phyloP scores from a whole-genome alignment of 2,113 vertebrate genomes.

The Cnemophilus loriae region DNA sequence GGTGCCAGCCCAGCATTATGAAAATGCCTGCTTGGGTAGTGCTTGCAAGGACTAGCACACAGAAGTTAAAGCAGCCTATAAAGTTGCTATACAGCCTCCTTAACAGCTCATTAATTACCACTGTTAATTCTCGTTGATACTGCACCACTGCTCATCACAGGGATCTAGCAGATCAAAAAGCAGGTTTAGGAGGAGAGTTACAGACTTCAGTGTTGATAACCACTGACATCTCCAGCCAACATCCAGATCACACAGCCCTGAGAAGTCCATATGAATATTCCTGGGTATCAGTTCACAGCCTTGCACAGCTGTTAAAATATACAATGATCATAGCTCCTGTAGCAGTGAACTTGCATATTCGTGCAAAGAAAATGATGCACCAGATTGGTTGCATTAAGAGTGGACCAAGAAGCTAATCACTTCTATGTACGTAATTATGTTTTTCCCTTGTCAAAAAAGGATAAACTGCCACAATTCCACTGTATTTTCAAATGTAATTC shows the following conservation, averaged over 20 bases:
- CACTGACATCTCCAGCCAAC: neutral
- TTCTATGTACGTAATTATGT: neutral
- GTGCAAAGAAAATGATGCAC: neutral
- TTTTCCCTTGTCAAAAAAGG: neutral
- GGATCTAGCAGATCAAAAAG: neutral
- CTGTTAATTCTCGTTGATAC: neutral
- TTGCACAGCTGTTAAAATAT: neutral
- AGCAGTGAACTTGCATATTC: neutral
- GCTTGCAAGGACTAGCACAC: neutral
- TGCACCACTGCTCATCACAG: neutral
- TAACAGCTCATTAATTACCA: neutral
- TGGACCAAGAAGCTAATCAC: neutral
- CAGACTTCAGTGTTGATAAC: neutral
- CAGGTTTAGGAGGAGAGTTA: neutral
- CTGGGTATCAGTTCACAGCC: neutral
- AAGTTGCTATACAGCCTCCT: neutral
- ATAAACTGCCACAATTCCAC: neutral
- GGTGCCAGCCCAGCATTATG: neutral
- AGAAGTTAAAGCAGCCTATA: neutral
- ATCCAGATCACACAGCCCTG: neutral
- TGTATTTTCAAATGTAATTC: neutral
- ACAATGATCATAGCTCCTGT: neutral
- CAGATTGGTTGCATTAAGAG: neutral
- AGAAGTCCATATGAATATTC: neutral
- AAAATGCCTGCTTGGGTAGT: neutral